These are phyloP conservation scores for Takifugu rubripes DNA, from an alignment of 2,797 vertebrate genomes.

Conservation along the genomic window DNA sequence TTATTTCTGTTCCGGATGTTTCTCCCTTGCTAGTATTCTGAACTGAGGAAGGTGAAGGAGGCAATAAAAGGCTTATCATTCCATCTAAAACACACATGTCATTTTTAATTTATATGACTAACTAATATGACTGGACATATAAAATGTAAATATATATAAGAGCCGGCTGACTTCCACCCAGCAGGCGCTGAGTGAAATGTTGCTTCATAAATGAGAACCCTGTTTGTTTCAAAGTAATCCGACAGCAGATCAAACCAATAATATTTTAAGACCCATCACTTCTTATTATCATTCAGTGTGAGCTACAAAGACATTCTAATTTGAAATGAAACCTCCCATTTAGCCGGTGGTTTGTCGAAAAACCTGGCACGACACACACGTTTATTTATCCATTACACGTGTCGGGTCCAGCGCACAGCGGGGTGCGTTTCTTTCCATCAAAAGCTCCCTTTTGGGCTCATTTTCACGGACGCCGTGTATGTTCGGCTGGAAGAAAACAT, in stretches of 20 bases:
- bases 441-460: conserved; percentile 74
- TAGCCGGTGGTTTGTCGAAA: conserved; percentile 68
- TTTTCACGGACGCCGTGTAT: conserved; percentile 57
- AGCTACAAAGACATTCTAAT: conserved; percentile 66
- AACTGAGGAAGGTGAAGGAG: no score
- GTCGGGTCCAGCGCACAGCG: conserved; percentile 73
- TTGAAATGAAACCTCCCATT: conserved; percentile 68
- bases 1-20: conserved; percentile 16
- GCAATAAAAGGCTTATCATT: conserved; percentile 10
- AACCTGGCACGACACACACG: conserved; percentile 65
- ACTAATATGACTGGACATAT: conserved; percentile 14
- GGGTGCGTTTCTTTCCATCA: conserved; percentile 75
- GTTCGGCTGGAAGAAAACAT: conserved; percentile 60
- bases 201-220: conserved; percentile 26
- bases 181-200: conserved; percentile 28
- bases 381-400: conserved; percentile 80
- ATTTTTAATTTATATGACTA: conserved; percentile 21
- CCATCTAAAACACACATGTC: conserved; percentile 12
- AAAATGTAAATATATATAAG: conserved; percentile 24
- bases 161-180: conserved; percentile 12
- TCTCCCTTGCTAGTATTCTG: no score
- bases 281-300: conserved; percentile 55
- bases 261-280: conserved; percentile 56
- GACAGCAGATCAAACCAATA: conserved; percentile 37
- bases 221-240: conserved; percentile 29